Conservation (phyloP, 2,113 vertebrate species). For the Tamias sibiricus region DNA sequence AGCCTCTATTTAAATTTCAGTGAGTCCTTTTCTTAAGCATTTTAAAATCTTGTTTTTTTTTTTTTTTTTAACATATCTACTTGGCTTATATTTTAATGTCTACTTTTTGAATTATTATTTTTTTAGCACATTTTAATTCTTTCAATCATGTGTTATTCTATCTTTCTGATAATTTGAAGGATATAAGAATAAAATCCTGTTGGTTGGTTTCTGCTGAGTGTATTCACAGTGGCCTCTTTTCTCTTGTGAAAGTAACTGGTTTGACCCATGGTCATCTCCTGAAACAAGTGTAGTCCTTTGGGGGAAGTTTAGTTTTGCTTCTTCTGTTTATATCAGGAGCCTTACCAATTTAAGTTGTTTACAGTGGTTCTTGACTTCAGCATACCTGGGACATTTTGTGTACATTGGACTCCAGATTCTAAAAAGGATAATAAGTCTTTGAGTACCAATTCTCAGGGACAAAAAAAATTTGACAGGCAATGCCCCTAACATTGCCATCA, state of each 20-base stretch:
- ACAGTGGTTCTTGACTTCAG: not conserved
- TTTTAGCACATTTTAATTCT: not conserved
- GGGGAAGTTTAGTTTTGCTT: not conserved
- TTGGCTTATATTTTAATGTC: not conserved
- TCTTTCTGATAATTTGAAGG: not conserved
- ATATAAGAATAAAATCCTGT: accelerated
- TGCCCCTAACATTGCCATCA: not conserved
- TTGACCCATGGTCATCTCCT: not conserved
- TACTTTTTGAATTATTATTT: not conserved
- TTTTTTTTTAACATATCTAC: not conserved
- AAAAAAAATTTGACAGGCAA: not conserved
- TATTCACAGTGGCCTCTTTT: not conserved
- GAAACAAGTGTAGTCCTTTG: not conserved
- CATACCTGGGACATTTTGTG: not conserved
- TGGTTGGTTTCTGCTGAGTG: not conserved
- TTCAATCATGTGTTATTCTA: not conserved
- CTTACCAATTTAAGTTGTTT: not conserved
- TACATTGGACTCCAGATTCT: not conserved
- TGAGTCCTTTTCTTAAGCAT: not conserved
- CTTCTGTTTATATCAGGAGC: not conserved
- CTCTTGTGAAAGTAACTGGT: not conserved
- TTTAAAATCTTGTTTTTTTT: not conserved
- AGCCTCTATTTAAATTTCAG: not conserved
- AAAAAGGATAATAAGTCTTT: not conserved
- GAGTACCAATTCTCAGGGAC: not conserved